Conservation (phyloP, 2,797 vertebrate species). For the Typhlichthys eigenmanni region DNA sequence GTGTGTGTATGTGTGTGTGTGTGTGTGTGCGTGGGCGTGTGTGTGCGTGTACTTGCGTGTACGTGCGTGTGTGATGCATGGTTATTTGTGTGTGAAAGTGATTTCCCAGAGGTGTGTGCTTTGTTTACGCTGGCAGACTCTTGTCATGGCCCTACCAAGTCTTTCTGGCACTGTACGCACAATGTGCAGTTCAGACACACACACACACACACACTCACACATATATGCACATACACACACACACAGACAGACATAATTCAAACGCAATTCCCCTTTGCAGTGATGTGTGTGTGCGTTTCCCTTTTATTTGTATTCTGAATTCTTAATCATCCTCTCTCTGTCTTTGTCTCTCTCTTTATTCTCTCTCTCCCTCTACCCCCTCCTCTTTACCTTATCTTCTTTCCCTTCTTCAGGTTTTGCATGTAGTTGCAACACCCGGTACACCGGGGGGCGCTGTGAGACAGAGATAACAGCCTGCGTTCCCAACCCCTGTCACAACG, state of each 20-base stretch:
- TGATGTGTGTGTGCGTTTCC: no score
- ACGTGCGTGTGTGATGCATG: background rate
- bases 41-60: no score
- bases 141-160: conserved; percentile 9
- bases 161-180: conserved; percentile 4
- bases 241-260: no score
- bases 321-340: background rate
- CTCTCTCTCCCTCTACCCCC: background rate
- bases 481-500: conserved; percentile 92
- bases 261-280: no score
- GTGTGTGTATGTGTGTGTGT: no score
- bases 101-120: conserved; percentile 17
- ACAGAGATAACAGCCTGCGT: conserved; percentile 91
- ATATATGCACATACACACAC: background rate
- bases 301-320: conserved; percentile 2
- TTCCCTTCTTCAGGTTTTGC: conserved; percentile 82
- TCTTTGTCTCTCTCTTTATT: no score
- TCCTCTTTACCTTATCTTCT: background rate
- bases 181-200: background rate
- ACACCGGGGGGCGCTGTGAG: conserved; percentile 93
- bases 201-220: conserved; percentile 3
- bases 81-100: conserved; percentile 3
- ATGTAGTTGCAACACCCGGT: conserved; percentile 89
- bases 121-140: conserved; percentile 8
- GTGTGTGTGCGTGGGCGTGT: background rate